Evolutionary conservation across 2,888 invertebrate genomes (phyloP), one percentile per base, ranked within the genome.

Genomic region (Apantesis nais): DNA sequence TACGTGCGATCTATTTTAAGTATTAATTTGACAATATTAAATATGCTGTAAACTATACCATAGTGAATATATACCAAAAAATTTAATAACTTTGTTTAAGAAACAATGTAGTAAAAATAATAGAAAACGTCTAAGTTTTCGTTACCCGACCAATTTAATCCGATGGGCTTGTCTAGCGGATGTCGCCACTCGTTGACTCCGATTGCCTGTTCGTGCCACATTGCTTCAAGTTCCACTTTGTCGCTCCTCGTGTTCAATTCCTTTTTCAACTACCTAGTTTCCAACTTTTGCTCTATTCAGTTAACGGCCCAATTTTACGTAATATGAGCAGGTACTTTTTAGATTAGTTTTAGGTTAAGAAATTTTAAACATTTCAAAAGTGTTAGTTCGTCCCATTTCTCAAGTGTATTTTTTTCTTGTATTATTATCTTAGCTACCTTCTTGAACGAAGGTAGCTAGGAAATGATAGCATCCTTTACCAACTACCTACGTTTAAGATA

Each of bases 181-280:
- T 63, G 67, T 67, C 62, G 66, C 22, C n/a, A 58, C 44, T n/a
- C 68, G 48, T 29, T 72, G 65, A 70, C 62, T 69, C 64, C 55
- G 74, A 79, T 81, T 81, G 74, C 79, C 73, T 78, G 71, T 52
- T 65, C 67, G 41, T 66, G 25, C 62, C 60, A 41, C 31, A 52
- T 67, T 61, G 63, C 74, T 70, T 55, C 37, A 58, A 66, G 39
- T 58, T 67, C 41, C 9, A 31, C 68, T 66, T 67, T 25, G 63
- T 70, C 71, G 70, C 73, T 67, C 66, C 62, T 52, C 66, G 75
- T 74, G 77, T 78, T 76, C 70, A 74, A 80, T 75, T 79, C 72
- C 71, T 74, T 70, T 62, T 52, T 44, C 29, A 61, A 69, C 67
- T 66, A 52, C n/a, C 48, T 2, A 75, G 67, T 78, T 73, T 58